A percentile compares a stretch with the other conserved stretches of the same genome.
These are phyloP conservation scores for Taurulus bubalis DNA, from an alignment of 2,113 vertebrate species.

Conservation along the genomic window DNA sequence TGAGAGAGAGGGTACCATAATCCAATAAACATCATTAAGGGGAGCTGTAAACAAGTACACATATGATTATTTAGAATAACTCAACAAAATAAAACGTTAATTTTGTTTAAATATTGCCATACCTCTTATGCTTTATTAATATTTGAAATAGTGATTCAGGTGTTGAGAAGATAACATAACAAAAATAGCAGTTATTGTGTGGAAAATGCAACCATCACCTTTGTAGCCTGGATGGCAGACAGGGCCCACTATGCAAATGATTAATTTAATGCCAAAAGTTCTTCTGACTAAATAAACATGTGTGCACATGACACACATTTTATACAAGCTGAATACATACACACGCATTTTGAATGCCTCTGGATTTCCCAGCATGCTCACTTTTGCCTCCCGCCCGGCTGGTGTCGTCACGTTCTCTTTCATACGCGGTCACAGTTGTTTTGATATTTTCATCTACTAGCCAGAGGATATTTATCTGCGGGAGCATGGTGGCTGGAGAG, in stretches of 20 bases:
- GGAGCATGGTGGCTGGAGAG: conserved; percentile 66
- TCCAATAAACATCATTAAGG: conserved; percentile 47
- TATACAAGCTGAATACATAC: conserved; percentile 5
- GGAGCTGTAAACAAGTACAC: conserved; percentile 41
- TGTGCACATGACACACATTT: not conserved
- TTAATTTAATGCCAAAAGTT: conserved; percentile 1
- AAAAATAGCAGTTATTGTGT: not conserved
- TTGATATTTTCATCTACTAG: conserved; percentile 80
- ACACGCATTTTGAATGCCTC: conserved; percentile 54
- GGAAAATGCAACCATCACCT: conserved; percentile 20
- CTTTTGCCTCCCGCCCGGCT: conserved; percentile 55
- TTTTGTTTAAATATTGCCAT: not conserved
- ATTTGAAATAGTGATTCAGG: not conserved
- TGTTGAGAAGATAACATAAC: not conserved
- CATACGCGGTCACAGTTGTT: conserved; percentile 74
- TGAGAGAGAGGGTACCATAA: conserved; percentile 49
- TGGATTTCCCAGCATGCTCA: conserved; percentile 74
- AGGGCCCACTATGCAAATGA: conserved; percentile 17
- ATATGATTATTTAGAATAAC: not conserved
- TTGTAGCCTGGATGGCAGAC: conserved; percentile 24
- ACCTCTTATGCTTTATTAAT: not conserved
- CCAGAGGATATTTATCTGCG: conserved; percentile 82
- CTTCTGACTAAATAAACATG: conserved; percentile 11
- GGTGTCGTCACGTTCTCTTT: conserved; percentile 64
- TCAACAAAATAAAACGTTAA: not conserved